These are phyloP conservation scores for Harlomillsia oculata DNA, from an alignment of 1,140 invertebrate genomes.

Conservation along the genomic window DNA sequence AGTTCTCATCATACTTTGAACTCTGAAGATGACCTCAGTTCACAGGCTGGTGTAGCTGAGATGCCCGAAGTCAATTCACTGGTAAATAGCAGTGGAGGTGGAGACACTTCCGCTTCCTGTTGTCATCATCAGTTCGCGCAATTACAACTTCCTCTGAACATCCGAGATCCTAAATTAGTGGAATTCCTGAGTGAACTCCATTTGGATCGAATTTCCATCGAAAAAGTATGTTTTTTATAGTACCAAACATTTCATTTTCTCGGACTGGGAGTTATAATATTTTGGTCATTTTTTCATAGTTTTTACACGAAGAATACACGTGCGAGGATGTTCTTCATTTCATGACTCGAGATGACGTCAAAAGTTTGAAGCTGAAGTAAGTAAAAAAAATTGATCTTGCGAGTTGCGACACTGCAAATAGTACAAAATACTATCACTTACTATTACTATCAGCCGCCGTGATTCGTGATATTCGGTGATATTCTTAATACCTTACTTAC, in stretches of 20 bases:
- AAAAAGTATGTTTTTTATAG: constrained; percentile 41
- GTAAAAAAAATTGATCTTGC: constrained; percentile 24
- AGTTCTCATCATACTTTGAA: constrained; percentile 35
- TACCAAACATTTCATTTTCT: background rate
- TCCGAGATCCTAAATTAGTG: constrained; percentile 39
- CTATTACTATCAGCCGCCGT: too few relatives aligned
- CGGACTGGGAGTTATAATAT: background rate
- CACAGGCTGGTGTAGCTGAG: constrained; percentile 23
- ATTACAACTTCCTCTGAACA: constrained; percentile 20
- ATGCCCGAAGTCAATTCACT: constrained; percentile 13
- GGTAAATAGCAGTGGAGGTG: background rate
- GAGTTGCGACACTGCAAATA: too few relatives aligned
- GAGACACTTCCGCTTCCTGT: constrained; percentile 7
- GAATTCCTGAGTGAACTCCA: constrained; percentile 51
- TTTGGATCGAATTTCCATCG: constrained; percentile 49
- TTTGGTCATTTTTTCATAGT: constrained; percentile 42
- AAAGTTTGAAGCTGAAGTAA: constrained; percentile 59
- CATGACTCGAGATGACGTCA: constrained; percentile 64
- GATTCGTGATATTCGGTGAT: too few relatives aligned
- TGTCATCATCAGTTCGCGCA: constrained; percentile 18
- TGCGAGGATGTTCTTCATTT: constrained; percentile 64
- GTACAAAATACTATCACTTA: too few relatives aligned
- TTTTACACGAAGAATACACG: constrained; percentile 64
- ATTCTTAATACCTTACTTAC: background rate
- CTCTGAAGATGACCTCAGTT: constrained; percentile 25